Percentiles rank a stretch among this genome's conserved stretches.
Evolutionary conservation across 1,140 invertebrate species (phyloP).

Genomic region (Aphis craccivora): DNA sequence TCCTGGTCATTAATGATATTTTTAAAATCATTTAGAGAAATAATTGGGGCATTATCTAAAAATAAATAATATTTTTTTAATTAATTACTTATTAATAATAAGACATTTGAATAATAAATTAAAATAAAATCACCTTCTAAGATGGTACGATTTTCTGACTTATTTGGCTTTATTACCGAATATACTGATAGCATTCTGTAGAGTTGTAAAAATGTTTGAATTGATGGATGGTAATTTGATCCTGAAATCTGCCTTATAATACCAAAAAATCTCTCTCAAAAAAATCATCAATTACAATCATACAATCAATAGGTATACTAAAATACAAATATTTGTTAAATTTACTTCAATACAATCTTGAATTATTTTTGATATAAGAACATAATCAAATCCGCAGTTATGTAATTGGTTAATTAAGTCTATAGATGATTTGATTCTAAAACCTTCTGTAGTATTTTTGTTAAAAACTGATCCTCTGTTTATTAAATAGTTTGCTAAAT

Average conservation of each 20-base stretch:
- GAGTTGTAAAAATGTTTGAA: neutral
- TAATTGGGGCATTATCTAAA: neutral
- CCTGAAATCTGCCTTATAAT: no score
- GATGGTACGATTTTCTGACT: neutral
- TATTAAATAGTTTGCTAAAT: no score
- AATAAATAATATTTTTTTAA: neutral
- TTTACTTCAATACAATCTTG: slow-evolving; percentile 12
- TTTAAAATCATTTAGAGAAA: neutral
- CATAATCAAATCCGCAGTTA: neutral
- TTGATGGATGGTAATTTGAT: neutral
- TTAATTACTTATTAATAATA: neutral
- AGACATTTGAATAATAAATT: no score
- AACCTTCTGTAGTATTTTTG: no score
- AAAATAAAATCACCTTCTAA: neutral
- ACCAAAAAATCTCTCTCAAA: neutral
- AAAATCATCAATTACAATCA: neutral
- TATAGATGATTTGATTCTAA: neutral
- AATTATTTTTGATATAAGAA: neutral
- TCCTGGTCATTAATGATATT: neutral
- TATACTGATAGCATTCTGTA: neutral
- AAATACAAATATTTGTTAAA: neutral
- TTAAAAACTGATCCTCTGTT: no score
- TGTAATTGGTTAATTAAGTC: neutral
- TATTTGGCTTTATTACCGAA: neutral
- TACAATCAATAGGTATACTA: neutral